Percentiles rank a stretch among this genome's conserved stretches.
Conservation (phyloP, 2,888 invertebrate species). For the Hymenopus coronatus region DNA sequence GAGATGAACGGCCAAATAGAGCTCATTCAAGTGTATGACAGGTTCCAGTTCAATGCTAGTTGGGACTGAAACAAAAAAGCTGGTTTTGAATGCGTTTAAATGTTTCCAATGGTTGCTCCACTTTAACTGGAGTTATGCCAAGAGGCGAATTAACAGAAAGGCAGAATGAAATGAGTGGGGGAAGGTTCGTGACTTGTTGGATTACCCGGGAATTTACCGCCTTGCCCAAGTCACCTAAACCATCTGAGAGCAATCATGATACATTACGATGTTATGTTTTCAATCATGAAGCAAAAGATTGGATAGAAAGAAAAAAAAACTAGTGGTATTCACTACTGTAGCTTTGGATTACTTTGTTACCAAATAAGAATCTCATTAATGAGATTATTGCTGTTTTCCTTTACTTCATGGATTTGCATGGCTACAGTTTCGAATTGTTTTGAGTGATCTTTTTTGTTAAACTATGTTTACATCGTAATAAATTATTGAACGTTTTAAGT, state of each 20-base stretch:
- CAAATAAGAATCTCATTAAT: too few relatives aligned
- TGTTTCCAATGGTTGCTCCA: background rate
- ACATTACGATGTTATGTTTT: background rate
- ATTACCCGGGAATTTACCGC: background rate
- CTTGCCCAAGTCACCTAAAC: background rate
- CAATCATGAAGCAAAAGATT: background rate
- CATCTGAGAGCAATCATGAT: background rate
- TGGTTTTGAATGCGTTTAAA: background rate
- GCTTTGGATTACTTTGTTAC: too few relatives aligned
- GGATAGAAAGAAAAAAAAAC: too few relatives aligned
- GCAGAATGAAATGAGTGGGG: background rate
- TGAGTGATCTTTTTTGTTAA: too few relatives aligned
- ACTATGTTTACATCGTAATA: too few relatives aligned
- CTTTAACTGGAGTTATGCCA: background rate
- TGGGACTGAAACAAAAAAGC: background rate
- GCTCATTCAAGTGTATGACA: background rate
- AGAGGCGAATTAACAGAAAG: background rate
- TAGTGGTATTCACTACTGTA: too few relatives aligned
- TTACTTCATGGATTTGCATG: too few relatives aligned
- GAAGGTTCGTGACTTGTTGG: background rate
- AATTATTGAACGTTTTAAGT: too few relatives aligned
- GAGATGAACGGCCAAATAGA: background rate
- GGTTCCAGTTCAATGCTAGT: background rate
- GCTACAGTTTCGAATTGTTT: too few relatives aligned
- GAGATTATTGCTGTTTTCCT: too few relatives aligned